Evolutionary conservation across 1,140 invertebrate species (phyloP).

Genomic region (Drosophila ercepeae): DNA sequence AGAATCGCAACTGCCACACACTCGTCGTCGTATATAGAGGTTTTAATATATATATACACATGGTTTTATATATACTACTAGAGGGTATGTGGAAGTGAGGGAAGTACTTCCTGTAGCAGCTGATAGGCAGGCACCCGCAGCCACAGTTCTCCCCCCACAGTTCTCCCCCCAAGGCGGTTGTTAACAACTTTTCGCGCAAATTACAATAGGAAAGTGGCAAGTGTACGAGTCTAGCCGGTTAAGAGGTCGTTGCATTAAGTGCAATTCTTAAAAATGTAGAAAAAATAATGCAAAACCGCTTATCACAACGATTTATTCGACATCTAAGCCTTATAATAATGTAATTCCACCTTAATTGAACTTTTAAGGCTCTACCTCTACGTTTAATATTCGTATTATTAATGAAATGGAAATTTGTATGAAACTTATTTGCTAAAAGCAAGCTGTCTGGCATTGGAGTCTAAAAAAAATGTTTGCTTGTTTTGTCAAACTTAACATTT

Average conservation of each 20-base stretch:
- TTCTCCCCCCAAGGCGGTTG: conserved; percentile 21
- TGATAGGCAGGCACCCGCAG: conserved; percentile 19
- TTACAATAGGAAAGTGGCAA: conserved; percentile 37
- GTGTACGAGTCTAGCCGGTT: conserved; percentile 37
- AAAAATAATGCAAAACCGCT: no score
- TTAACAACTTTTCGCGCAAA: conserved; percentile 58
- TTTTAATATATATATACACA: not conserved
- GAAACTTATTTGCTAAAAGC: no score
- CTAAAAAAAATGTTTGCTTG: no score
- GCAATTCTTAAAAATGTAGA: not conserved
- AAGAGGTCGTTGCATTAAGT: conserved; percentile 22
- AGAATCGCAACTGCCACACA: conserved; percentile 25
- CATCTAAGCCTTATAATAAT: no score
- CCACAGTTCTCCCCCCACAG: not conserved
- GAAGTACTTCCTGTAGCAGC: conserved; percentile 39
- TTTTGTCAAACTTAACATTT: not conserved
- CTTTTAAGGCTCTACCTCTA: no score
- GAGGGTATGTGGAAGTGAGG: conserved; percentile 4
- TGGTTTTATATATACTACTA: conserved; percentile 3
- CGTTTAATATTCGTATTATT: no score
- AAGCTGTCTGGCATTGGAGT: no score
- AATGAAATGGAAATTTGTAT: no score
- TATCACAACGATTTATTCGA: no score
- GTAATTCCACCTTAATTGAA: no score
- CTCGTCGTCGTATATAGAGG: no score